A percentile compares a stretch with the other conserved stretches of the same genome.
Conservation (phyloP, 2,797 vertebrate genomes). For the Pteropus rufus region DNA sequence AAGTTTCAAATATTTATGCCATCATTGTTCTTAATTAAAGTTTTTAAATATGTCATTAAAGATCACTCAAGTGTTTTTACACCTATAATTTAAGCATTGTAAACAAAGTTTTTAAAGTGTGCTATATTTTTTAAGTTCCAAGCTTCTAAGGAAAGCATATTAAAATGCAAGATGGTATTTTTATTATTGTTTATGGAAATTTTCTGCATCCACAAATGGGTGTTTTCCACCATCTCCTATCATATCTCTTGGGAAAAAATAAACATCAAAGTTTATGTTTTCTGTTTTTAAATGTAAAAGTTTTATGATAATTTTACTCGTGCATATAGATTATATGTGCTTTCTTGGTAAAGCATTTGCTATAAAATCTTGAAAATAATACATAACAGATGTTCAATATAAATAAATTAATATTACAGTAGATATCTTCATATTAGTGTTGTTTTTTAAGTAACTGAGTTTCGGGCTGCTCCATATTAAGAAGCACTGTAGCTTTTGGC, state of each 20-base stretch:
- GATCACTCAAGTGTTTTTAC: not conserved
- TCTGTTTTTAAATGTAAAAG: not conserved
- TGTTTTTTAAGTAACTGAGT: not conserved
- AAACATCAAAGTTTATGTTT: slow-evolving; percentile 52
- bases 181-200: slow-evolving; percentile 39
- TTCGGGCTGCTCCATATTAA: not conserved
- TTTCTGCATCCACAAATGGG: slow-evolving; percentile 40
- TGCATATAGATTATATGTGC: slow-evolving; percentile 16
- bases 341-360: slow-evolving; percentile 42
- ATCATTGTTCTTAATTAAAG: not conserved
- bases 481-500: not conserved
- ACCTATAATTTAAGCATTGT: not conserved
- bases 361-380: slow-evolving; percentile 57
- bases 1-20: not conserved
- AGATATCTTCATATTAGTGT: not conserved
- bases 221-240: slow-evolving; percentile 43
- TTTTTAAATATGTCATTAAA: not conserved
- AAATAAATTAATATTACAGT: slow-evolving; percentile 8
- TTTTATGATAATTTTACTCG: slow-evolving; percentile 38
- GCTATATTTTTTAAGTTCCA: not conserved
- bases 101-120: not conserved
- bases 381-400: slow-evolving; percentile 31
- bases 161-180: slow-evolving; percentile 38
- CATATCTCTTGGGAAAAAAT: not conserved
- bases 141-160: not conserved